phyloP scores from a whole-genome alignment of 2,888 invertebrate species.

The Chironomus riparius region DNA sequence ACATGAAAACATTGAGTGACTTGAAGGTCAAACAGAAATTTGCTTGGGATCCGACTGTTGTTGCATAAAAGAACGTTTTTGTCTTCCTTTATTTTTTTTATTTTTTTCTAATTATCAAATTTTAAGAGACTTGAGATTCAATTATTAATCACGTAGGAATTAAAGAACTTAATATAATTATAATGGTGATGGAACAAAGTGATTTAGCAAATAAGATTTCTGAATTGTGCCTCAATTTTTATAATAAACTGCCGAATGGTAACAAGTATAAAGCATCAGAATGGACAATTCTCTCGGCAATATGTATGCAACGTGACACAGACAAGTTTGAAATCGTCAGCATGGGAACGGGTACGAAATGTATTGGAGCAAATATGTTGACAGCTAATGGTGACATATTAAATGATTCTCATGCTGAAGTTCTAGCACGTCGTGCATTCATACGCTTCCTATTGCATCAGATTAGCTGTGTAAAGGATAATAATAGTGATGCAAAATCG shows the following conservation, averaged over 20 bases:
- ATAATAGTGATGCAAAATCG: slow-evolving; percentile 27
- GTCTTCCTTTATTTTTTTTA: neutral
- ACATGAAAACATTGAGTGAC: slow-evolving; percentile 45
- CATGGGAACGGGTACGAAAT: slow-evolving; percentile 88
- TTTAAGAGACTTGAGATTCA: neutral
- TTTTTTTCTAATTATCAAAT: neutral
- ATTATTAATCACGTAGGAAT: neutral
- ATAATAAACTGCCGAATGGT: slow-evolving; percentile 57
- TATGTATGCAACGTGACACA: slow-evolving; percentile 47
- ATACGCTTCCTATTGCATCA: slow-evolving; percentile 64
- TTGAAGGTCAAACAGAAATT: slow-evolving; percentile 45
- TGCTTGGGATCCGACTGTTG: slow-evolving; percentile 50
- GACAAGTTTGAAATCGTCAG: slow-evolving; percentile 54
- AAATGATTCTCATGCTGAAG: slow-evolving; percentile 89
- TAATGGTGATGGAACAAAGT: slow-evolving; percentile 18
- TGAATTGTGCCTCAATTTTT: slow-evolving; percentile 51
- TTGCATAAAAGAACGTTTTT: slow-evolving; percentile 40
- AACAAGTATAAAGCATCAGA: slow-evolving; percentile 59
- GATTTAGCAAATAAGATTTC: slow-evolving; percentile 44
- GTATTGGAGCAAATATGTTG: slow-evolving; percentile 64
- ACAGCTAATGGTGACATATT: slow-evolving; percentile 59
- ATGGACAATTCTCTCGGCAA: slow-evolving; percentile 76
- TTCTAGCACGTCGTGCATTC: slow-evolving; percentile 74
- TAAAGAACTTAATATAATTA: too few species aligned
- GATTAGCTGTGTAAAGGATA: slow-evolving; percentile 39